Evolutionary conservation across 2,797 vertebrate species (phyloP).

Genomic region (Limnodromus scolopaceus): DNA sequence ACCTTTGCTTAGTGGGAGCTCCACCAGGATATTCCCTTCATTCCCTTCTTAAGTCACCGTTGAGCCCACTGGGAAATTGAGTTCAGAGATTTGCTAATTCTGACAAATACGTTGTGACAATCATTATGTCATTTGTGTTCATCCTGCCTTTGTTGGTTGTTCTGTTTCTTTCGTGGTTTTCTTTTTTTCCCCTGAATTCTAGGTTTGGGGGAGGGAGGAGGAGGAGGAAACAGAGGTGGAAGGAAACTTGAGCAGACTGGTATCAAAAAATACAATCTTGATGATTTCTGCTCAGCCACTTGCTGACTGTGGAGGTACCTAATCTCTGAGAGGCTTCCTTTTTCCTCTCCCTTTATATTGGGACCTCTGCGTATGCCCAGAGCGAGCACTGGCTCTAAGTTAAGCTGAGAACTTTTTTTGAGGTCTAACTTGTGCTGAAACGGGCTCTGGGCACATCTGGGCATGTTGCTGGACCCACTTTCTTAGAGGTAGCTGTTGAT

Average conservation of each 20-base stretch:
- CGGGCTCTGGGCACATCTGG: background rate
- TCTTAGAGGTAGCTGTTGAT: background rate
- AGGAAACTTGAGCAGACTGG: background rate
- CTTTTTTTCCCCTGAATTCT: background rate
- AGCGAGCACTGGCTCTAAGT: background rate
- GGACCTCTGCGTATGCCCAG: background rate
- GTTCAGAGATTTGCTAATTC: background rate
- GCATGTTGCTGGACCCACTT: rapidly evolving
- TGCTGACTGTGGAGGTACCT: background rate
- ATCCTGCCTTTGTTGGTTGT: background rate
- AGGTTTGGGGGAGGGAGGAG: background rate
- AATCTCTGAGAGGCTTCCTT: background rate
- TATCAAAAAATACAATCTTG: rapidly evolving
- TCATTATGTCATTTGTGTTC: rapidly evolving
- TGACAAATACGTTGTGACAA: background rate
- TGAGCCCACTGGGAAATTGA: background rate
- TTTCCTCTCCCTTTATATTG: background rate
- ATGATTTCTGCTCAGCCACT: rapidly evolving
- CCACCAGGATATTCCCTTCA: background rate
- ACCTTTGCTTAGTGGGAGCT: background rate
- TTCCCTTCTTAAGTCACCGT: background rate
- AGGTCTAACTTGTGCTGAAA: background rate
- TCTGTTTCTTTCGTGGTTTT: background rate
- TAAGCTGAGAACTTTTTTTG: background rate
- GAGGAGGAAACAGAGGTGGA: rapidly evolving